phyloP scores from a whole-genome alignment of 2,113 vertebrate species.

The Melozone crissalis region DNA sequence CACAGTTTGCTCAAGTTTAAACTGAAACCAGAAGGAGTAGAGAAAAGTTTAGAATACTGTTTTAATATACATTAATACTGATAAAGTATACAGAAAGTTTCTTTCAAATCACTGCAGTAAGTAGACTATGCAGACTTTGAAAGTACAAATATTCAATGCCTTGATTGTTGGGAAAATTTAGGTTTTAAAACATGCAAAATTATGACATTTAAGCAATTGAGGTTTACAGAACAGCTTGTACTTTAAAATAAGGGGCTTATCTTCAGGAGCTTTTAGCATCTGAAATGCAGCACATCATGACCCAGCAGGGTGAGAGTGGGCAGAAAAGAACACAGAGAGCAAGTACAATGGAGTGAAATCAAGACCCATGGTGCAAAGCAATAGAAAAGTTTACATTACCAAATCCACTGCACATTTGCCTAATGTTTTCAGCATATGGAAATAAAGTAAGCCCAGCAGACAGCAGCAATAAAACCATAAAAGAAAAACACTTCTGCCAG shows the following conservation, averaged over 20 bases:
- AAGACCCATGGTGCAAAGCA: background rate
- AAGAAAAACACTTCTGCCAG: background rate
- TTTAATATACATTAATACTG: background rate
- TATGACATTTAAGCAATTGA: background rate
- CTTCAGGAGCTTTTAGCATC: constrained; percentile 6
- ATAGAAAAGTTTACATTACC: constrained; percentile 39
- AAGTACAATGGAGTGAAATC: constrained; percentile 20
- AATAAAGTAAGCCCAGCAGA: background rate
- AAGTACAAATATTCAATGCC: background rate
- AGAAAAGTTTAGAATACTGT: background rate
- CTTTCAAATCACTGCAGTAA: background rate
- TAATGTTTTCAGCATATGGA: background rate
- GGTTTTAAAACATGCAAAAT: background rate
- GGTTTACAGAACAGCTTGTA: constrained; percentile 14
- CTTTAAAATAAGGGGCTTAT: background rate
- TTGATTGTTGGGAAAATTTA: background rate
- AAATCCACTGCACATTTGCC: constrained; percentile 28
- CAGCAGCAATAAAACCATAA: constrained; percentile 17
- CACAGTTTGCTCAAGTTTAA: background rate
- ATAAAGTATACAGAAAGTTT: background rate
- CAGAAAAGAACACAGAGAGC: background rate
- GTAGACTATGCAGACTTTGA: background rate
- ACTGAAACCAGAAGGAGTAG: background rate
- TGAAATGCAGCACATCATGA: constrained; percentile 37
- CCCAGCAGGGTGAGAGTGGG: constrained; percentile 18